phyloP scores from a whole-genome alignment of 2,113 vertebrate species.

The Macaca mulatta region DNA sequence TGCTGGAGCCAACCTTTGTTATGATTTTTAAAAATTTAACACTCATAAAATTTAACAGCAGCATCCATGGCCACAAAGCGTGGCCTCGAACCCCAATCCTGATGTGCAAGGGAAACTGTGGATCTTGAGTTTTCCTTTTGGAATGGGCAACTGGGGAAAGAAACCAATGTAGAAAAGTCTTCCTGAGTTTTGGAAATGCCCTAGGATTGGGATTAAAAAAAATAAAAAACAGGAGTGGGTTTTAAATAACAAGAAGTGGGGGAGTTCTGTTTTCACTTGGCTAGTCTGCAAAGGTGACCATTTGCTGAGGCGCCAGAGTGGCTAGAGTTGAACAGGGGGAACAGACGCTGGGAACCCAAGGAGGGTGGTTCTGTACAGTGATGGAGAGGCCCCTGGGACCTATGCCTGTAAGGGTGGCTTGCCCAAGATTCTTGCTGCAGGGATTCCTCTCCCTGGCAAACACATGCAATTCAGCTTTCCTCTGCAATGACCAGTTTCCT shows the following conservation, averaged over 20 bases:
- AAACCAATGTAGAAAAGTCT: neutral
- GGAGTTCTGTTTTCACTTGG: neutral
- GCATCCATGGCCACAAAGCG: neutral
- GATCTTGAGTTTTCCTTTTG: constrained; percentile 33
- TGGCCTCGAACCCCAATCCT: constrained; percentile 13
- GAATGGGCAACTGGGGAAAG: neutral
- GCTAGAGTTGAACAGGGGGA: accelerated
- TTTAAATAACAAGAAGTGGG: neutral
- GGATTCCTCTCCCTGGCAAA: neutral
- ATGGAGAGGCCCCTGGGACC: neutral
- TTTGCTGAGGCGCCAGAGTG: neutral
- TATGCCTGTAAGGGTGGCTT: neutral
- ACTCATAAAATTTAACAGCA: constrained; percentile 70
- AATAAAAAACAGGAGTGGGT: neutral
- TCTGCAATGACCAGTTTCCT: neutral
- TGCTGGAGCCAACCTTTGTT: constrained; percentile 88
- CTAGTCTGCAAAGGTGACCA: neutral
- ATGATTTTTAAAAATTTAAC: constrained; percentile 65
- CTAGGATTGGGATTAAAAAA: neutral
- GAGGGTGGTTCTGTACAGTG: neutral
- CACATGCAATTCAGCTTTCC: neutral
- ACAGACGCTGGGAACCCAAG: accelerated
- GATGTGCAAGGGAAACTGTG: neutral
- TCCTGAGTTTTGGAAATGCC: constrained; percentile 43
- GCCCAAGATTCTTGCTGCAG: neutral